Evolutionary conservation across 37 sponge, comb jelly and placozoan genomes (phyloP).

Genomic region (Amphimedon queenslandica): DNA sequence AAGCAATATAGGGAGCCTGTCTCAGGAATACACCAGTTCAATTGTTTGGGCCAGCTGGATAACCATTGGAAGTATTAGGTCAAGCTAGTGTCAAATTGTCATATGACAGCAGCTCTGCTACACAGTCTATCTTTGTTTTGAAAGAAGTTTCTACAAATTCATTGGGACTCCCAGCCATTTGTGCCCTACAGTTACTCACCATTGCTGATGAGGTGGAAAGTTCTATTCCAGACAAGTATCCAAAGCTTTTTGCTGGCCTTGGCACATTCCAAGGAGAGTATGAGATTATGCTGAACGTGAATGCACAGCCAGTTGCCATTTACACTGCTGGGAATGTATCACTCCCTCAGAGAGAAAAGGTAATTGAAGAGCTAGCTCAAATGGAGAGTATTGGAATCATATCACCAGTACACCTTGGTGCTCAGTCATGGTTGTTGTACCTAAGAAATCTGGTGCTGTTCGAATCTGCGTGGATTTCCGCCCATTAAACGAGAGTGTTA

Average conservation of each 20-base stretch:
- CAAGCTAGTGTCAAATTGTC: too few species aligned
- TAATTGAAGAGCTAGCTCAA: conserved; percentile 24
- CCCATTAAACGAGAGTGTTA: conserved; percentile 36
- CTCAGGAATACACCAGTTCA: too few species aligned
- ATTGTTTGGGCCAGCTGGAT: too few species aligned
- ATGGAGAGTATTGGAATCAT: conserved; percentile 29
- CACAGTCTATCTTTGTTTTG: background rate
- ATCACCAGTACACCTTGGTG: conserved; percentile 37
- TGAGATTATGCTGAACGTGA: background rate
- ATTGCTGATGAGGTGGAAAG: background rate
- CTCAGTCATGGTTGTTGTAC: conserved; percentile 42
- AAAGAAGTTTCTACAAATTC: background rate
- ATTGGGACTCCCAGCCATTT: background rate
- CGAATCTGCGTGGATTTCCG: conserved; percentile 41
- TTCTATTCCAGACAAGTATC: background rate
- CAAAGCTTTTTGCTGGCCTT: conserved; percentile 23
- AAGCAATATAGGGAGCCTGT: too few species aligned
- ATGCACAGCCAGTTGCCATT: conserved; percentile 11
- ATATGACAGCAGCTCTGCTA: background rate
- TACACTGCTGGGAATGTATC: conserved; percentile 38
- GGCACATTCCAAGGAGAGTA: conserved; percentile 31
- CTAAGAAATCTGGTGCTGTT: conserved; percentile 20
- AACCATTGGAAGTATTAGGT: too few species aligned
- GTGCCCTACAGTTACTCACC: background rate
- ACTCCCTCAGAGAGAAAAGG: conserved; percentile 19